Base-by-base conservation (phyloP, 2,113 vertebrate genomes). In the Forbesichthys agassizii region DNA sequence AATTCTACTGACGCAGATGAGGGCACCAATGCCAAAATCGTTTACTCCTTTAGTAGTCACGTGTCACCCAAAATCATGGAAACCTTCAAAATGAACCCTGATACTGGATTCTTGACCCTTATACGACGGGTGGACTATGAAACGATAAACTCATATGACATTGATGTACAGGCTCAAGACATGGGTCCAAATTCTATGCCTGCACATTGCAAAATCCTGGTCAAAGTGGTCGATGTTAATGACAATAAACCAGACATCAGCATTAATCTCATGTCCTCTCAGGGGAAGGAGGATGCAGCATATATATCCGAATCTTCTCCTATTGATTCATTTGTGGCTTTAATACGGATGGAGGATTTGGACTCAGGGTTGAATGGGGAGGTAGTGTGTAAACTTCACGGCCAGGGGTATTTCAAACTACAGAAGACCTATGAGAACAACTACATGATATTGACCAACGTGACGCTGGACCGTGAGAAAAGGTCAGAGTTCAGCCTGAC, bases 211-310 rank as follows among this genome's bases (percentile, higher is more conserved):
- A 99, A 98, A 88, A 98, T 99, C 86, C 91, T 96, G 74, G 95
- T 99, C 57, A 96, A 97, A 79, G 84, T 99, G 65, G 93, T 94
- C 14, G 98, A 99, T 0, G 93, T 99, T 9, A 99, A 99, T 48
- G 98, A 99, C 87, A 99, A 99, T 80, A 96, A 95, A n/a, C 98
- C 98, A 0, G 96, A 98, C 71, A 96, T 99, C 53, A 96, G 91
- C 69, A 91, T 99, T 77, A 98, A 94, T 54, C 86, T 98, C 61
- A 96, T 97, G 96, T 93, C 95, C 87, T 89, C 95, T 9, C 92
- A 94, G 56, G 96, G 94, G 36, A 98, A 96, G 13, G 96, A 96
- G 49, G 96, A 98, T 51, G 82, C 94, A 0, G 96, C 96, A 3
- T 95, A 94, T 2, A 84, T 98, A 76, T 96, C 96, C 0, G 97